Evolutionary conservation across 2,888 invertebrate genomes (phyloP), one percentile per base, ranked within the genome.

Genomic region (Melanostoma scalare): DNA sequence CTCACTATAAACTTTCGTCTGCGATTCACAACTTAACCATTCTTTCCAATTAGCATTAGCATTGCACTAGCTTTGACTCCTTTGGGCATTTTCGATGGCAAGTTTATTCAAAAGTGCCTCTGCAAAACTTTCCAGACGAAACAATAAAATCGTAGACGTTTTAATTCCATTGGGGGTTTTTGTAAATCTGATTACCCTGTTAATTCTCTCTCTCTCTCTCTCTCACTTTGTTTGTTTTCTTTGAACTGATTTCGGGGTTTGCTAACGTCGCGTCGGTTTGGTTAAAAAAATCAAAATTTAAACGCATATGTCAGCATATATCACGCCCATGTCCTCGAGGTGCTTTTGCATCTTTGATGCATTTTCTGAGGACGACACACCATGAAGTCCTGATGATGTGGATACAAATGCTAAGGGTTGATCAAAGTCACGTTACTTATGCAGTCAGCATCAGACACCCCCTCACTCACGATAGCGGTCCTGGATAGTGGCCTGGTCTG

Each of bases 261-360:
- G 20, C 20, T 20, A 1, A 20, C 20, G 20, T 20, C 20, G 20
- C 20, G 20, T 20, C 20, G 1, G 20, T 0, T 20, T 20, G 20
- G 20, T 20, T 20, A 20, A 20, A 20, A 36, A 73, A 84, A 60
- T 67, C 46, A 48, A 50, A 72, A 56, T 40, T 44, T 63, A 53
- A 71, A 67, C 75, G 65, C 84, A 84, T 79, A 79, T 84, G 84
- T 50, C 69, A 84, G 74, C 69, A 75, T 84, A 20, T 20, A 74
- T 71, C 67, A 52, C 71, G 38, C 38, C 60, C 65, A 76, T 67
- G 48, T 76, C 77, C 77, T 81, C 55, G 81, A 73, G 78, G 68
- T 61, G 60, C 5, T 74, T 55, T 55, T 84, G 84, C 84, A 84
- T 84, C 78, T 75, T 84, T 84, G 84, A 84, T 84, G 84, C 84